A percentile compares a stretch with the other conserved stretches of the same genome.
Evolutionary conservation across 2,888 invertebrate species (phyloP).

Genomic region (Phymatocera aterrima): DNA sequence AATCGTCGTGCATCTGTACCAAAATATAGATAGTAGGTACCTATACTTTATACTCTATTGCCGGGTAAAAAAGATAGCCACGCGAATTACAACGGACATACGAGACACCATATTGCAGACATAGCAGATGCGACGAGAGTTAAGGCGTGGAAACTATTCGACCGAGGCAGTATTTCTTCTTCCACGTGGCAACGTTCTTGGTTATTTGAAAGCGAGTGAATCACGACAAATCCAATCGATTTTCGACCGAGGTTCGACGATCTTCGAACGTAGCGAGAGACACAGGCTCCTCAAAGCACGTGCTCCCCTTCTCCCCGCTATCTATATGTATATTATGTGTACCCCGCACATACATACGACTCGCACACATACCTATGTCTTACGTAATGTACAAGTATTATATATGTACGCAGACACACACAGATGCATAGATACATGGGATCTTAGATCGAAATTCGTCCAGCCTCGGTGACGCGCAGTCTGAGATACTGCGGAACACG

Average conservation of each 20-base stretch:
- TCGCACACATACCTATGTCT: not conserved
- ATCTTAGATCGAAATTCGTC: conserved; percentile 14
- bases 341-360: not conserved
- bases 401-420: not conserved
- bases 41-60: not conserved
- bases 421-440: not conserved
- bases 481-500: not conserved
- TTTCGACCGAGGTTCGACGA: conserved; percentile 20
- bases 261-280: not conserved
- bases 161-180: conserved; percentile 35
- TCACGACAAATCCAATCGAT: conserved; percentile 33
- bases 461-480: not conserved
- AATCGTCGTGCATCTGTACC: not conserved
- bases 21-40: too few species aligned
- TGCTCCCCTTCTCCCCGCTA: not conserved
- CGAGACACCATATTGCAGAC: conserved; percentile 34
- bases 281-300: conserved; percentile 24
- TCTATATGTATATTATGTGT: not conserved
- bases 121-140: conserved; percentile 33
- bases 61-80: not conserved
- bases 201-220: conserved; percentile 44
- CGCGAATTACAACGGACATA: conserved; percentile 15
- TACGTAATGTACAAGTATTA: not conserved
- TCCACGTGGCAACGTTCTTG: not conserved
- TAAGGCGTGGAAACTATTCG: conserved; percentile 33